Base-by-base conservation (phyloP, 2,113 vertebrate species). In the Atrichornis clamosus region DNA sequence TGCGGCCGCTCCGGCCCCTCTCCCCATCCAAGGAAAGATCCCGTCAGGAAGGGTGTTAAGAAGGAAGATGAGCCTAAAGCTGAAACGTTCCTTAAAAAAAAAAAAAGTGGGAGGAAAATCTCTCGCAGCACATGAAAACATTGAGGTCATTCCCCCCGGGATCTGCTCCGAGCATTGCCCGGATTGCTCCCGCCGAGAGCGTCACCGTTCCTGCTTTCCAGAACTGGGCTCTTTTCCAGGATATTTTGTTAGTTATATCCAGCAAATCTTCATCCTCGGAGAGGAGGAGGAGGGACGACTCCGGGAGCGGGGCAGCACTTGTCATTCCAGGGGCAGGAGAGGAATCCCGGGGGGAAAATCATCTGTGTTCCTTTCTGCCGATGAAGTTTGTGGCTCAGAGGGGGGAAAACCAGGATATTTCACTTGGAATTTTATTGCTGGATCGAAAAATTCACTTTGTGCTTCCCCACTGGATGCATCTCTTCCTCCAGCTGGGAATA, bases 1-100 rank as follows among this genome's bases (percentile, higher is more conserved):
- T 13, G 37, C 1, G 2, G 49, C 22, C 0, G 0, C 41, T 41
- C 59, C 52, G 46, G 21, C 11, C 15, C 20, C 14, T 47, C 47
- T 76, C 37, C 21, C 27, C 13, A 22, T 24, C 77, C 56, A 22
- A 55, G 26, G 15, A 60, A 14, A 58, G 30, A 65, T 50, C 50
- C 46, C 8, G 1, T 14, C 2, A 3, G 10, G n/a, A 53, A 46
- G 39, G 19, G 9, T 6, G 1, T 53, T 16, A 44, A 81, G 42
- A 58, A 39, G 52, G 63, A 33, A 80, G 72, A 46, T 28, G 35
- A 80, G 58, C 12, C 2, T 4, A 14, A 49, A 79, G 32, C 13
- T 79, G 39, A 39, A 65, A 52, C 16, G 16, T 19, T 60, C 32
- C 50, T 44, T 28, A 33, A 56, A 53, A 72, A 72, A 7, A n/a